Evolutionary conservation across 2,113 vertebrate species (phyloP), one percentile per base, ranked within the genome.

Genomic region (Actinemys pallida): DNA sequence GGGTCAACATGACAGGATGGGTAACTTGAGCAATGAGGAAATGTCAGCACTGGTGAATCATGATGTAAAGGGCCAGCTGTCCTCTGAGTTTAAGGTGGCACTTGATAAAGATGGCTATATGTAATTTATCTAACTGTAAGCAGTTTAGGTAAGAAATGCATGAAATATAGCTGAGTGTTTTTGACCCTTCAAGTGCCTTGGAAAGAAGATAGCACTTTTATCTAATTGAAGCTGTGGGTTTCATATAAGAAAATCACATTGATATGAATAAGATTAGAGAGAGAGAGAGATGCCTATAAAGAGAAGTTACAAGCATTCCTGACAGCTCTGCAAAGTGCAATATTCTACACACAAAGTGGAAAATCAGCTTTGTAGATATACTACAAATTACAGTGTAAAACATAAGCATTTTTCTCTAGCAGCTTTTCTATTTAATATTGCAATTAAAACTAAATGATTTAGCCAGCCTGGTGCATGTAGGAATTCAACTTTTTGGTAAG

Each of bases 61-160:
- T 94, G 88, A 83, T 75, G 54, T 72, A 92, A 93, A 91, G 79
- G 87, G 89, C 95, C 62, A 80, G 87, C 94, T 78, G 94, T 95
- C 94, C 96, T 97, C 87, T 86, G 93, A 92, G 95, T 94, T 95
- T 96, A 95, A 90, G 94, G 72, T 47, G 92, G 57, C 86, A 42
- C 84, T 92, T 95, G 83, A 87, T 95, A 95, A 88, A 96, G 90
- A 95, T 83, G 83, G 79, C 88, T 96, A 92, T 29, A 81, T 49
- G 81, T 92, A 91, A 96, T 93, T 95, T 57, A 92, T 96, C 87
- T 97, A 97, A 86, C 27, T 79, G 78, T 92, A 91, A 95, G 89
- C 90, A 96, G 86, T 13, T 84, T 91, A 88, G 89, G 96, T 93
- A 96, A 94, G 93, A 95, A 83, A 92, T 22, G 87, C 17, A 84